These are phyloP conservation scores for Mycteria americana DNA, from an alignment of 2,797 vertebrate genomes.

Conservation along the genomic window DNA sequence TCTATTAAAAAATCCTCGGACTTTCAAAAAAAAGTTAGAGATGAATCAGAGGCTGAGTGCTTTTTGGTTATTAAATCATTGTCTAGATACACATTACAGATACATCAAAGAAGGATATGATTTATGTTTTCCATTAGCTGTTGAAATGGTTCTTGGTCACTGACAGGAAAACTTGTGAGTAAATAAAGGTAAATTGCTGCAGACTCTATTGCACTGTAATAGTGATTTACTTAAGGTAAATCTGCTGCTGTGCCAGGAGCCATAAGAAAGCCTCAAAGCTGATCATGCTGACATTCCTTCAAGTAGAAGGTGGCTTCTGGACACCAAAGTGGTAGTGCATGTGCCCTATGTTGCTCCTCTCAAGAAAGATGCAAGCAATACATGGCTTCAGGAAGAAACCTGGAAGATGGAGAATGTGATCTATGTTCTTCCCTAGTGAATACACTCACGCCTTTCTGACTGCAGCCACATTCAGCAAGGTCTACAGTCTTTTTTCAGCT, in stretches of 20 bases:
- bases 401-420: not conserved
- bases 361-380: not conserved
- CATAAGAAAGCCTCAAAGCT: not conserved
- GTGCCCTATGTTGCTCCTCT: not conserved
- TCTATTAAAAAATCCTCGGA: not conserved
- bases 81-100: not conserved
- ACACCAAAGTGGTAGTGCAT: not conserved
- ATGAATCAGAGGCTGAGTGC: not conserved
- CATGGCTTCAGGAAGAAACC: not conserved
- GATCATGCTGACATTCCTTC: not conserved
- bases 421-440: not conserved
- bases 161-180: not conserved
- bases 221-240: not conserved
- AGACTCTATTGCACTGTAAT: not conserved
- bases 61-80: slow-evolving; percentile 6
- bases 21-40: not conserved
- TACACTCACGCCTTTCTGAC: not conserved
- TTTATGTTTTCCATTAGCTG: slow-evolving; percentile 29
- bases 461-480: not conserved
- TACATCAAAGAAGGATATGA: not conserved
- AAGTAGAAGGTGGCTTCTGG: not conserved
- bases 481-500: not conserved
- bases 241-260: not conserved
- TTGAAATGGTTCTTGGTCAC: not conserved
- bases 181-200: slow-evolving; percentile 6